phyloP scores from a whole-genome alignment of 2,113 vertebrate genomes.

The Ammodramus savannarum region DNA sequence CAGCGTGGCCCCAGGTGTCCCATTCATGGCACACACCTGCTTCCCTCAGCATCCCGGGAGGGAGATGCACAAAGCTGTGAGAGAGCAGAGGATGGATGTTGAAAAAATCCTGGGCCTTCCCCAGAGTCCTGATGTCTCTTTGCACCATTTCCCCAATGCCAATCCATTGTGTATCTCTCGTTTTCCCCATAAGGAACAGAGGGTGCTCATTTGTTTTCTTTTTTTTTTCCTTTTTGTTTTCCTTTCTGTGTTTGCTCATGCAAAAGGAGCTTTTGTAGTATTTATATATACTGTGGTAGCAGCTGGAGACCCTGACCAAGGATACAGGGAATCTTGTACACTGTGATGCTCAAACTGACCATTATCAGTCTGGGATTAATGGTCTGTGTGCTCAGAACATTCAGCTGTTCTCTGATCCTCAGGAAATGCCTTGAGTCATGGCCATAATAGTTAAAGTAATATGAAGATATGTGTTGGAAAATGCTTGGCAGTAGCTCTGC shows the following conservation, averaged over 20 bases:
- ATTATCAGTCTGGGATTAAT: neutral
- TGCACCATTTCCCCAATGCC: neutral
- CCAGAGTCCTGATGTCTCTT: neutral
- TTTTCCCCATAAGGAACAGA: neutral
- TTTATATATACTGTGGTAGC: neutral
- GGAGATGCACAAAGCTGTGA: neutral
- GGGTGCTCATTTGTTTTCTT: rapidly evolving
- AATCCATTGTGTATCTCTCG: rapidly evolving
- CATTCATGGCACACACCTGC: neutral
- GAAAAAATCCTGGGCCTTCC: neutral
- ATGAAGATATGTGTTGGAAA: neutral
- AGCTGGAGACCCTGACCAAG: neutral
- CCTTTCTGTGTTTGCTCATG: neutral
- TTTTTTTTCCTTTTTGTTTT: too few species aligned
- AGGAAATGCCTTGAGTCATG: neutral
- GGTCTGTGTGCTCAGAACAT: neutral
- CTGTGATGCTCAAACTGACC: neutral
- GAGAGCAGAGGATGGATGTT: neutral
- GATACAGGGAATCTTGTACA: neutral
- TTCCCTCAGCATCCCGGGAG: rapidly evolving
- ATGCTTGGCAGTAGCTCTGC: neutral
- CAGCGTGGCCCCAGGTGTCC: rapidly evolving
- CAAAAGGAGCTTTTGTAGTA: neutral
- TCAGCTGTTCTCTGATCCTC: neutral
- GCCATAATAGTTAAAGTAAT: conserved; percentile 23